Base-by-base conservation (phyloP, 30 jellyfish, hydroid and myxozoan genomes). In the Sanderia malayensis region DNA sequence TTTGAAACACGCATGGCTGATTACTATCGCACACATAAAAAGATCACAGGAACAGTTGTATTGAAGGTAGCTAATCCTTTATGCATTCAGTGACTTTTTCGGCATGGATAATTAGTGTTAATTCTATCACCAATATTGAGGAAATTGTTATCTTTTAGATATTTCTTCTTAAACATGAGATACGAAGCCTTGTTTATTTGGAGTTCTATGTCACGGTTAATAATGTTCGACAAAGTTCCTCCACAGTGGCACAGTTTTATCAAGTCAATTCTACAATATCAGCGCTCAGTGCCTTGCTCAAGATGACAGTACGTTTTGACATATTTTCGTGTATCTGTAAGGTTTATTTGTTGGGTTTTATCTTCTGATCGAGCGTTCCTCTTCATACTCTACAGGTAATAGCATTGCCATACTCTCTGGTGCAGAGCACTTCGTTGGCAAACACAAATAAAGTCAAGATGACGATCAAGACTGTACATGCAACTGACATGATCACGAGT, bases 131-230 rank as follows among this genome's bases (percentile, higher is more conserved):
- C n/a, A n/a, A n/a, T n/a, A n/a, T n/a, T n/a, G n/a, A n/a, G n/a
- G n/a, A n/a, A n/a, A n/a, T n/a, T n/a, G n/a, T n/a, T 2, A 27
- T 25, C 46, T 63, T 87, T 21, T 67, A 87, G 96, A 71, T 80
- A 44, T 24, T 55, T 0, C 80, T 29, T 47, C 28, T 80, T 9
- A 67, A 37, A 44, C 91, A 65, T 46, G 96, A 87, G 58, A 70
- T 58, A 26, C 66, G 63, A 49, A 46, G 20, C 66, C 67, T 81
- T 13, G 94, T 79, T 67, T 87, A 87, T 47, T 30, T 87, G 74
- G 96, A 87, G 70, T 71, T 87, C 44, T 78, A 79, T 41, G 80
- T 87, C 58, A 65, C 79, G 15, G 91, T 87, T 25, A 64, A 24
- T 46, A 67, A 55, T 52, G 49, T 44, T 33, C 66, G 67, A 25